Base-by-base conservation (phyloP, 2,113 vertebrate genomes). In the Aptenodytes patagonicus region DNA sequence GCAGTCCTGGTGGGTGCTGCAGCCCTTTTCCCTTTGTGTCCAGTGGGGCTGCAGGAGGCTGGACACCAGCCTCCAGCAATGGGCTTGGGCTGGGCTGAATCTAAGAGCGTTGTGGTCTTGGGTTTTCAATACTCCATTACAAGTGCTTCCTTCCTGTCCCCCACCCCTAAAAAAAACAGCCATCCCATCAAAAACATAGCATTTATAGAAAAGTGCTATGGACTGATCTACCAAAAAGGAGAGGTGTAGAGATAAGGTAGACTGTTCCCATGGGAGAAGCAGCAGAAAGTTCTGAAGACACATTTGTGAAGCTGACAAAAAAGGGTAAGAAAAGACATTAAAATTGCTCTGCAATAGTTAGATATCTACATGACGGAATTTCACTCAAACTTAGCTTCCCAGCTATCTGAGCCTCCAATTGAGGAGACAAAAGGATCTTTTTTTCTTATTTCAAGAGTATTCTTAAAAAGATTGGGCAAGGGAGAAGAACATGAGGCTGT, bases 161-260 rank as follows among this genome's bases (percentile, higher is more conserved):
- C 24, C 11, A 46, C 8, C 18, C 11, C 42, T 14, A 16, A 10
- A 38, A 60, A 61, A 9, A 0, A 0, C 3, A 70, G 11, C 16
- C 34, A 52, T 40, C 26, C 9, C 7, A 57, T 46, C 2, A 28
- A 47, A 61, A 72, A 7, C 1, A 12, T 9, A 49, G 7, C 6
- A 18, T 20, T 87, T 83, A 16, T 6, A 66, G 15, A 31, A 7
- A 70, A 71, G 17, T n/a, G 7, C 4, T 82, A 26, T 25, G 38
- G 25, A 21, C 21, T 13, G 6, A 68, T 46, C 5, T 9, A 28
- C 7, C 4, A n/a, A 42, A 69, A 57, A 57, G 32, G 14, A 11
- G 1, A 58, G 4, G 5, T 20, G 15, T 42, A 46, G 28, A 5
- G 3, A 3, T 21, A 54, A 54, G 22, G 14, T 44, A 51, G 17